A percentile compares a stretch with the other conserved stretches of the same genome.
These are phyloP conservation scores for Rostratula benghalensis DNA, from an alignment of 2,113 vertebrate species.

Conservation along the genomic window DNA sequence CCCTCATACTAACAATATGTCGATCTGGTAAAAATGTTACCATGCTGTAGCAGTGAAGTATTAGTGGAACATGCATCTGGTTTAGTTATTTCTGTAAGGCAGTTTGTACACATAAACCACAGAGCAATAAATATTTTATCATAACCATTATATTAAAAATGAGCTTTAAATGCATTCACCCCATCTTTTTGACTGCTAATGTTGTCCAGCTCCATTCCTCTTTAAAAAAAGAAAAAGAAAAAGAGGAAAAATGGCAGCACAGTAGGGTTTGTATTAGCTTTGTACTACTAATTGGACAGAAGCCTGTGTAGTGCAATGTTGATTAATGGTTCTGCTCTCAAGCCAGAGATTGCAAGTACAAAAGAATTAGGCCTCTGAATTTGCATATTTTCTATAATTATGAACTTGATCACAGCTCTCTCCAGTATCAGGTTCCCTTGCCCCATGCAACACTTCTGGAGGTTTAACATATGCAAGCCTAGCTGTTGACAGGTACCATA, in stretches of 20 bases:
- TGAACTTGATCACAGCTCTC: background rate
- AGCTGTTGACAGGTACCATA: background rate
- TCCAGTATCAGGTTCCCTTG: background rate
- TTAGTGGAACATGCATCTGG: background rate
- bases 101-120: background rate
- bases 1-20: background rate
- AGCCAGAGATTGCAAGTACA: background rate
- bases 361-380: slow-evolving; percentile 36
- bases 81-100: background rate
- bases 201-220: background rate
- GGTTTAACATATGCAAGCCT: background rate
- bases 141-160: slow-evolving; percentile 8
- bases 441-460: background rate
- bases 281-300: slow-evolving; percentile 28
- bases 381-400: slow-evolving; percentile 27
- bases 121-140: slow-evolving; percentile 4
- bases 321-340: slow-evolving; percentile 33
- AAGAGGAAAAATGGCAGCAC: background rate
- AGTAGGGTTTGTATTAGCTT: background rate
- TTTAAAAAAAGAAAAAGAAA: background rate
- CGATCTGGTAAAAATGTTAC: background rate
- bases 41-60: background rate
- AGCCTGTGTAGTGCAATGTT: background rate
- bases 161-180: background rate
- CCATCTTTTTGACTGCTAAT: background rate